phyloP scores from a whole-genome alignment of 2,888 invertebrate species.

The Apodemia duryi region DNA sequence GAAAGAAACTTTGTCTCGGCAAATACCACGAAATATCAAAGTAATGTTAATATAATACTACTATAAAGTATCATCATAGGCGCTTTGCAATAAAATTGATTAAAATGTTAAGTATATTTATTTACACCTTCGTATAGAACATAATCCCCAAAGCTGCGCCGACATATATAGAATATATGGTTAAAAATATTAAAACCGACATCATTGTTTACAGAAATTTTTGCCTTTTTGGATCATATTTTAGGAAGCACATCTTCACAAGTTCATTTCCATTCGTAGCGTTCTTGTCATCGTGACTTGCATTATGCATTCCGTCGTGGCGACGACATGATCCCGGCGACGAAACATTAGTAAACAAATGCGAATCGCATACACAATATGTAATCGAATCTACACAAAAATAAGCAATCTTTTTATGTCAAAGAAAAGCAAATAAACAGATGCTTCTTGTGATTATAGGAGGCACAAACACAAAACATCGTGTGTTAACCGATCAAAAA shows the following conservation, averaged over 20 bases:
- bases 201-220: too few species aligned
- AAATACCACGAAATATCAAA: too few species aligned
- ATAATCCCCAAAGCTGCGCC: neutral
- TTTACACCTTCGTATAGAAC: neutral
- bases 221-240: neutral
- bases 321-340: constrained; percentile 49
- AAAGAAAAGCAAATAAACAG: too few species aligned
- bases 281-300: constrained; percentile 44
- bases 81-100: too few species aligned
- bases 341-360: constrained; percentile 60
- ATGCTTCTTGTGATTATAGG: too few species aligned
- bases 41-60: too few species aligned
- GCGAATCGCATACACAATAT: constrained; percentile 49
- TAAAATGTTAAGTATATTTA: neutral
- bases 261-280: constrained; percentile 46
- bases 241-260: constrained; percentile 10
- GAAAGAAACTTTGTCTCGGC: too few species aligned
- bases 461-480: too few species aligned
- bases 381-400: too few species aligned
- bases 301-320: constrained; percentile 55
- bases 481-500: too few species aligned
- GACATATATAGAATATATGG: neutral
- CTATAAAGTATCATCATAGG: too few species aligned
- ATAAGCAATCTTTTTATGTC: too few species aligned
- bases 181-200: neutral